A percentile compares a stretch with the other conserved stretches of the same genome.
phyloP scores from a whole-genome alignment of 2,797 vertebrate genomes.

The Phataginus tricuspis region DNA sequence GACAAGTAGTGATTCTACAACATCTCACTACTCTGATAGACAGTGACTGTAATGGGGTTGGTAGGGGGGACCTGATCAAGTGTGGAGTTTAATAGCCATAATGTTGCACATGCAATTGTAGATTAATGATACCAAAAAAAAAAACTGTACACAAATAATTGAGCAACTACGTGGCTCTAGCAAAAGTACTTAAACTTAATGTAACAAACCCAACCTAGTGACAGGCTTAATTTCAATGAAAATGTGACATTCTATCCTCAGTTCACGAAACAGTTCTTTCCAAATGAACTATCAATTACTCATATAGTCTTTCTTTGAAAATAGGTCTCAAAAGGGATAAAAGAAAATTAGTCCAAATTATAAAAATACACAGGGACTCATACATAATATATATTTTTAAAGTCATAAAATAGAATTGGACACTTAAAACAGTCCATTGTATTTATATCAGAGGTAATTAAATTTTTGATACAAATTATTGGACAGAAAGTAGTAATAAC shows the following conservation, averaged over 20 bases:
- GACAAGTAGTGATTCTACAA: too few species aligned
- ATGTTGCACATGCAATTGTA: too few species aligned
- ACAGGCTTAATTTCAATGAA: not conserved
- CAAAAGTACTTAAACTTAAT: not conserved
- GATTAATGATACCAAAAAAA: too few species aligned
- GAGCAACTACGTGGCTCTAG: not conserved
- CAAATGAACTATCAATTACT: not conserved
- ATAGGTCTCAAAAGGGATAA: not conserved
- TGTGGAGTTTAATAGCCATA: too few species aligned
- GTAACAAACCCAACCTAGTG: not conserved
- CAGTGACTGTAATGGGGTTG: too few species aligned
- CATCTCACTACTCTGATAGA: too few species aligned
- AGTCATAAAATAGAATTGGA: not conserved
- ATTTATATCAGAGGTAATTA: not conserved
- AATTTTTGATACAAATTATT: not conserved
- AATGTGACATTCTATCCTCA: not conserved
- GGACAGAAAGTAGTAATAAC: not conserved
- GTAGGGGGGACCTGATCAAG: too few species aligned
- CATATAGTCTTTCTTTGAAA: not conserved
- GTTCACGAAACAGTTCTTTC: not conserved
- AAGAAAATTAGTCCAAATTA: constrained; percentile 32
- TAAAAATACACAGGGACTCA: not conserved
- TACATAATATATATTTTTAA: not conserved
- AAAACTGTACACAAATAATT: not conserved
- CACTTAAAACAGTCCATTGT: not conserved